These are phyloP conservation scores for Zaprionus davidi DNA, from an alignment of 1,140 invertebrate species.

Conservation along the genomic window DNA sequence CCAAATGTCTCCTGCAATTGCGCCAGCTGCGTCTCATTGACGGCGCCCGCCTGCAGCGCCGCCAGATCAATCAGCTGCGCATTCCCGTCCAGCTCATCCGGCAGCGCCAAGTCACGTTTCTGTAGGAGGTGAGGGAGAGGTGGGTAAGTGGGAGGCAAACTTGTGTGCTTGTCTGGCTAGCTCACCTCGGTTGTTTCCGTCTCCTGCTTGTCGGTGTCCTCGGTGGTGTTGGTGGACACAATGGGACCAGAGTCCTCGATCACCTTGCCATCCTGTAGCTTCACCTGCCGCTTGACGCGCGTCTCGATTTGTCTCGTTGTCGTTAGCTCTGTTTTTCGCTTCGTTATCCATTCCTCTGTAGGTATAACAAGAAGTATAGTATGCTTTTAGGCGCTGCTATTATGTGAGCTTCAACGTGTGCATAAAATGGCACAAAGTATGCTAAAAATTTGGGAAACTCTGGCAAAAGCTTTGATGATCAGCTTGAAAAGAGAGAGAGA, in stretches of 20 bases:
- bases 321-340: constrained; percentile 93
- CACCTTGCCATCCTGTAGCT: constrained; percentile 94
- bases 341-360: constrained; percentile 95
- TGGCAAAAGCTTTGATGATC: constrained; percentile 4
- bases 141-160: not conserved
- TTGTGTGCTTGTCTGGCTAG: not conserved
- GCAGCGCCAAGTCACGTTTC: constrained; percentile 79
- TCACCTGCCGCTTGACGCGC: constrained; percentile 93
- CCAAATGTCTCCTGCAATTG: constrained; percentile 68
- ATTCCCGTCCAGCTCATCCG: constrained; percentile 67
- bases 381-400: constrained; percentile 3
- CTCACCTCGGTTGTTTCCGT: constrained; percentile 93
- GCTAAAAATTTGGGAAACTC: not conserved
- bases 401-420: not conserved
- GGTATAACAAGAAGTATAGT: not conserved
- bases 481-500: not conserved
- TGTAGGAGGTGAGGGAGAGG: constrained; percentile 2
- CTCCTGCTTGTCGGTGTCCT: constrained; percentile 94
- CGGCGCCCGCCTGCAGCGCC: constrained; percentile 59
- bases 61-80: constrained; percentile 65
- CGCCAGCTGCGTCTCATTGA: constrained; percentile 65
- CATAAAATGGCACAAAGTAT: not conserved
- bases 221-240: constrained; percentile 93
- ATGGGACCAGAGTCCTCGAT: constrained; percentile 94
- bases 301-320: constrained; percentile 95